phyloP scores from a whole-genome alignment of 2,888 invertebrate genomes.

The Calliopum simillimum region DNA sequence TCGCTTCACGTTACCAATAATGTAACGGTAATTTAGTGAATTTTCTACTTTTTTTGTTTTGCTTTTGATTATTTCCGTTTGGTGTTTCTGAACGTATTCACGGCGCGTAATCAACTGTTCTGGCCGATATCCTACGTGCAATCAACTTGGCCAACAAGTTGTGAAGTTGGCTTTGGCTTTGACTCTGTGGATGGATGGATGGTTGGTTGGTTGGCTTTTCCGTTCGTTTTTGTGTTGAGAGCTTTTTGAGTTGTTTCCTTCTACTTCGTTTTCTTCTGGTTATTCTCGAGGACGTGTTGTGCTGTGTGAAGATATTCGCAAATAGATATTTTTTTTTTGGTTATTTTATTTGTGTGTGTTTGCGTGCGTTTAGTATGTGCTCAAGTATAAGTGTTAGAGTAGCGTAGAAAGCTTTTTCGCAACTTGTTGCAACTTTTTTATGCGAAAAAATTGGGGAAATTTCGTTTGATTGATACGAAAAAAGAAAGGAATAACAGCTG shows the following conservation, averaged over 20 bases:
- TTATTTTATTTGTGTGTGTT: constrained; percentile 18
- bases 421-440: constrained; percentile 61
- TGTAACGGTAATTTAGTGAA: not conserved
- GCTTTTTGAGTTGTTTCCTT: constrained; percentile 20
- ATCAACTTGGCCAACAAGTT: constrained; percentile 55
- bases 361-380: constrained; percentile 32
- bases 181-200: too few relatives aligned
- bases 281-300: constrained; percentile 37
- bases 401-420: constrained; percentile 58
- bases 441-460: constrained; percentile 16
- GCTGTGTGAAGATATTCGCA: not conserved
- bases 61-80: constrained; percentile 9
- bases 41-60: constrained; percentile 6
- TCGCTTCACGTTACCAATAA: constrained; percentile 6
- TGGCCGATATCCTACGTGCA: constrained; percentile 40
- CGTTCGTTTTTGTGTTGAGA: constrained; percentile 18
- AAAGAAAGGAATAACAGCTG: constrained; percentile 19
- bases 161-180: constrained; percentile 51
- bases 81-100: constrained; percentile 46
- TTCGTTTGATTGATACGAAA: too few relatives aligned
- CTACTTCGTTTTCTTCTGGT: constrained; percentile 20
- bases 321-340: not conserved
- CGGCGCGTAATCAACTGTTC: constrained; percentile 57
- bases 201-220: constrained; percentile 27
- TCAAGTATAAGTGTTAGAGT: constrained; percentile 39